Evolutionary conservation across 2,113 vertebrate genomes (phyloP).

Genomic region (Ptyas mucosa): DNA sequence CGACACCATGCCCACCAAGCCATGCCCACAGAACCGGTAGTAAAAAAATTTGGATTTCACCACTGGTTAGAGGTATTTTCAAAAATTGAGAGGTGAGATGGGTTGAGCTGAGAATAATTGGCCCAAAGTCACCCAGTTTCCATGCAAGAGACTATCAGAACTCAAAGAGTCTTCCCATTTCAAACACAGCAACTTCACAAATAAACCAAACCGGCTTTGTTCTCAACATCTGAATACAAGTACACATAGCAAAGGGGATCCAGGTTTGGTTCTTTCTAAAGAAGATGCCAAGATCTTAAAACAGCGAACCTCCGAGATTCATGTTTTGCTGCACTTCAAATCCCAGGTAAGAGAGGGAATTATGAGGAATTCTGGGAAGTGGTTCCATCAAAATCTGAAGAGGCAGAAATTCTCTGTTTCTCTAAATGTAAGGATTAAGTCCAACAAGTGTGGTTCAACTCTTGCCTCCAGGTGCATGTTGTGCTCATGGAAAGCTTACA

Average conservation of each 20-base stretch:
- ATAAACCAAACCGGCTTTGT: neutral
- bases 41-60: too few relatives aligned
- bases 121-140: neutral
- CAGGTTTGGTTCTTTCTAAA: neutral
- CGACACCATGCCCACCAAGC: too few relatives aligned
- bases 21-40: too few relatives aligned
- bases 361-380: neutral
- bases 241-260: neutral
- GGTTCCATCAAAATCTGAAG: neutral
- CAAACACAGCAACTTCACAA: neutral
- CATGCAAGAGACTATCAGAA: neutral
- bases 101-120: neutral
- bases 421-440: neutral
- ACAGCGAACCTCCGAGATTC: neutral
- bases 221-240: neutral
- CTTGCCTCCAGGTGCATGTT: neutral
- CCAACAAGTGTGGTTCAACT: neutral
- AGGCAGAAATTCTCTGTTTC: neutral
- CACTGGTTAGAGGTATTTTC: neutral
- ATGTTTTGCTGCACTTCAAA: neutral
- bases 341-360: neutral
- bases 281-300: neutral
- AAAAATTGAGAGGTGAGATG: neutral
- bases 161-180: neutral
- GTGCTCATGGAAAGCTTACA: neutral